Evolutionary conservation across 2,797 vertebrate species (phyloP), one percentile per base, ranked within the genome.

Genomic region (Coracias cyanogaster): DNA sequence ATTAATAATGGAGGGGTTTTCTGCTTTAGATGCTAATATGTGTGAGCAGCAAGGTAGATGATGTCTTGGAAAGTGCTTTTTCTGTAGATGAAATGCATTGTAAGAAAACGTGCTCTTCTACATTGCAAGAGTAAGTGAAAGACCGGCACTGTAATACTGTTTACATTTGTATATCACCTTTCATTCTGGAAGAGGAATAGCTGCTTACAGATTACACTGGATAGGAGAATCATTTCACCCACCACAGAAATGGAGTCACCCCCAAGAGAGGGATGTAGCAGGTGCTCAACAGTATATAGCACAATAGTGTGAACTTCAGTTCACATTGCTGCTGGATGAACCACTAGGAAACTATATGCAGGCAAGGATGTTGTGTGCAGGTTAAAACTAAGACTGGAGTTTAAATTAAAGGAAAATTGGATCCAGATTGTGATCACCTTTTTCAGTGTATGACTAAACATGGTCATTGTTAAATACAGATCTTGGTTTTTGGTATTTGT

Each of bases 21-120:
- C 62, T 93, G 41, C 69, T 87, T 93, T 72, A 74, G 49, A 88
- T 90, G 70, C 54, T 96, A 82, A 89, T 87, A 64, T 12, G 26
- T 80, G 43, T 64, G 76, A 93, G 85, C 54, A 94, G 78, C 37
- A 69, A 80, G 33, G 72, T 88, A 84, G 49, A 91, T 83, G 29
- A 61, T 80, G 39, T 72, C 73, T 86, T 69, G 46, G 49, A 58
- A 83, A 67, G 31, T 83, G 74, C 12, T 91, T 94, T 89, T 89
- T 61, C 33, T 12, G 1, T 60, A 86, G 66, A 87, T 78, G 15
- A 78, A 93, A 69, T 62, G 39, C 71, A 71, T 69, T 83, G 25
- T 78, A 51, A 58, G 41, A 73, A 94, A 91, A 49, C 45, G 54
- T 3, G 1, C 86, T 91, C 89, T 65, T 45, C 41, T 22, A 19